Evolutionary conservation across 2,888 invertebrate genomes (phyloP), one percentile per base, ranked within the genome.

Genomic region (Folsomia candida): DNA sequence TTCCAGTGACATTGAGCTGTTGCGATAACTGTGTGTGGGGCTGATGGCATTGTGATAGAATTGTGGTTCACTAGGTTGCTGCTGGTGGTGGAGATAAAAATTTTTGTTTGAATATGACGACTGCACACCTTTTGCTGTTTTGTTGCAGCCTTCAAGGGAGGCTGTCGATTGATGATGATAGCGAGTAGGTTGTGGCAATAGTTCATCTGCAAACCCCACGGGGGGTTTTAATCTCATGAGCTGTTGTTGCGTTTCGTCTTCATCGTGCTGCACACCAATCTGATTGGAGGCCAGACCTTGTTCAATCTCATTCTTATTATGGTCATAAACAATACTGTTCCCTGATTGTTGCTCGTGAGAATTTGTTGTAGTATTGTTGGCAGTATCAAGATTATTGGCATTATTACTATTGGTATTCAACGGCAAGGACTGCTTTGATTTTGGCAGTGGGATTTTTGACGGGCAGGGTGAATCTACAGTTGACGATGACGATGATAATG

Each of bases 191-290:
- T 69, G 66, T 6, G 47, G 68, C 57, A 57, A 57, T 57, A 59
- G 18, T 28, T 77, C 78, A 74, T 78, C 78, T 65, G 76, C 71
- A 59, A 78, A 78, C 54, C 74, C 78, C 54, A 70, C 61, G 47
- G 78, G 78, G 68, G 78, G 78, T 51, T 71, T 70, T 69, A 78
- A 67, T 54, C 22, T 4, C 37, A 37, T 54, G 22, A 22, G 54
- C 20, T n/a, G 11, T 54, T 54, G 18, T 54, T 54, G 54, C 54
- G 26, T 22, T 68, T 20, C 64, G 27, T 47, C 68, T 70, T 63
- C 58, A 25, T 57, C 27, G 57, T 57, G 20, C 4, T 57, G 9
- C n/a, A 4, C 57, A 9, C 14, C 14, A 37, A 37, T 37, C 37
- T 4, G 14, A 4, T 6, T n/a, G 6, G n/a, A n/a, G 25, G 25